Percentiles rank a stretch among this genome's conserved stretches.
phyloP scores from a whole-genome alignment of 2,888 invertebrate species.

The Copidosoma aretas region DNA sequence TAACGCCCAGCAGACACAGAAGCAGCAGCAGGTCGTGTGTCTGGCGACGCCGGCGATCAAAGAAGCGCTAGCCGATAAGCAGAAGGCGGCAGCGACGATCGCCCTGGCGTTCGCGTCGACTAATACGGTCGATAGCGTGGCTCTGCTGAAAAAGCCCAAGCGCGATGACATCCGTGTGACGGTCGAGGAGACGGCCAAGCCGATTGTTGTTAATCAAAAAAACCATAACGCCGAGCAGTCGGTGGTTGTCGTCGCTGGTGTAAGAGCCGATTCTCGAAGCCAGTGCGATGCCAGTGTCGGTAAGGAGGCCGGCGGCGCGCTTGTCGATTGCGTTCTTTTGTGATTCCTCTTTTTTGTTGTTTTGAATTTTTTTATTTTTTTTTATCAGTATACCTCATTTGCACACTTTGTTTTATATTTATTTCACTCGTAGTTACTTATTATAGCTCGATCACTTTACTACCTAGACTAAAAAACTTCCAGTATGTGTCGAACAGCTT shows the following conservation, averaged over 20 bases:
- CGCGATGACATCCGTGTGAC: not conserved
- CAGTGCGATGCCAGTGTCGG: slow-evolving; percentile 54
- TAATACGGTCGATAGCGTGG: slow-evolving; percentile 43
- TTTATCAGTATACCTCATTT: too few relatives aligned
- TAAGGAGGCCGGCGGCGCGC: slow-evolving; percentile 43
- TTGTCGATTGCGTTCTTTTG: slow-evolving; percentile 13
- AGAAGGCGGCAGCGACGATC: slow-evolving; percentile 51
- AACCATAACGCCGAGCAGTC: slow-evolving; percentile 41
- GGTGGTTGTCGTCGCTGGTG: slow-evolving; percentile 42
- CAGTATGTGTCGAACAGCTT: too few relatives aligned
- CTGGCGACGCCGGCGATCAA: slow-evolving; percentile 13
- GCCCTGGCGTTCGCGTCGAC: slow-evolving; percentile 55
- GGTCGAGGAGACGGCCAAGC: slow-evolving; percentile 51
- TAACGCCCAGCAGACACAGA: slow-evolving; percentile 50
- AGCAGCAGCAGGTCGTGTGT: slow-evolving; percentile 42
- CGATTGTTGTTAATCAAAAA: slow-evolving; percentile 55
- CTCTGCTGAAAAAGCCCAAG: not conserved
- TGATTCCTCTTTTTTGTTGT: slow-evolving; percentile 18
- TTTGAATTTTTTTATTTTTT: slow-evolving; percentile 1
- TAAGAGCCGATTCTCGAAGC: slow-evolving; percentile 45
- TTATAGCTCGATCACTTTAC: too few relatives aligned
- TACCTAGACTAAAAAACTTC: too few relatives aligned
- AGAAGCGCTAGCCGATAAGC: slow-evolving; percentile 26
- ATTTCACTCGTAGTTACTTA: not conserved
- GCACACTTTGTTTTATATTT: not conserved